Conservation (phyloP, 2,113 vertebrate genomes). For the Psittacus erithacus region DNA sequence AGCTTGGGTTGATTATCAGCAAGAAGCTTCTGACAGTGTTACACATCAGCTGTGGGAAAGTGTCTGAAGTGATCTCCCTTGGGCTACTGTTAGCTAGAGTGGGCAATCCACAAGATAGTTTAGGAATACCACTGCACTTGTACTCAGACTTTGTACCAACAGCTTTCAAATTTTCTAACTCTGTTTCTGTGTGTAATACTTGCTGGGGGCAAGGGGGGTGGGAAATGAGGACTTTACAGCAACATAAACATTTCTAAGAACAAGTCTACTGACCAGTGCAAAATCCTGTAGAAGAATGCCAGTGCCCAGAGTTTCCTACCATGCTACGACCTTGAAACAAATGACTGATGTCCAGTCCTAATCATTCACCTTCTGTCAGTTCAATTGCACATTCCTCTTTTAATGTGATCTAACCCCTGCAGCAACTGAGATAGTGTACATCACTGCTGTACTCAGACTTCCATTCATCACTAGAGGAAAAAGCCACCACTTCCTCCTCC, state of each 20-base stretch:
- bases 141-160: not conserved
- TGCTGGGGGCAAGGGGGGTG: not conserved
- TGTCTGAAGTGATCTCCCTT: not conserved
- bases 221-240: not conserved
- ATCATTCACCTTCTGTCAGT: constrained; percentile 63
- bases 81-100: not conserved
- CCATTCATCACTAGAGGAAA: constrained; percentile 55
- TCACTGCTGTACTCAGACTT: constrained; percentile 32
- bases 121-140: not conserved
- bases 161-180: not conserved
- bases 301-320: not conserved
- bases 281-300: not conserved
- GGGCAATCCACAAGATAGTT: not conserved
- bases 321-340: not conserved
- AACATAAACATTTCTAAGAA: not conserved
- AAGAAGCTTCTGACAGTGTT: not conserved
- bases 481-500: not conserved
- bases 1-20: constrained; percentile 25
- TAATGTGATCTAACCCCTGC: constrained; percentile 72
- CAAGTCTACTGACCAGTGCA: not conserved
- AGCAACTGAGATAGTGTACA: constrained; percentile 61
- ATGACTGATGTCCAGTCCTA: constrained; percentile 64
- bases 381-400: constrained; percentile 40
- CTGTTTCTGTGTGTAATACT: not conserved
- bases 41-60: constrained; percentile 3